These are phyloP conservation scores for Troilus luridus DNA, from an alignment of 2,888 invertebrate genomes.

Conservation along the genomic window DNA sequence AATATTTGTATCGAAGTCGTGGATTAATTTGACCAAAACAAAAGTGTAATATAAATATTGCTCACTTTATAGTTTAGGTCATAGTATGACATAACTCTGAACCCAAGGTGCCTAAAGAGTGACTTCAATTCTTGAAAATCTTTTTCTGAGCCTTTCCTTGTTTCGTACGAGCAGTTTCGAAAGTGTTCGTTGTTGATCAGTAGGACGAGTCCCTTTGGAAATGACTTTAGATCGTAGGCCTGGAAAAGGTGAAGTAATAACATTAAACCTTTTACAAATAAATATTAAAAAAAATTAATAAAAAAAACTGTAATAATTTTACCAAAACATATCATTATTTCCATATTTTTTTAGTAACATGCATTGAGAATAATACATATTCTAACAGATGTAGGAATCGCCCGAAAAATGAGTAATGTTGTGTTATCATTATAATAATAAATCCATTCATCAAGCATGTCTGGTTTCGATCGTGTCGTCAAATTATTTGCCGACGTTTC, in stretches of 20 bases:
- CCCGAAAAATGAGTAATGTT: no score
- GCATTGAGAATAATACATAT: no score
- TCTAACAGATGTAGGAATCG: no score
- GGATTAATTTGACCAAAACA: neutral
- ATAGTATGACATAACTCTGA: constrained; percentile 4
- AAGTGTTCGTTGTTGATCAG: constrained; percentile 50
- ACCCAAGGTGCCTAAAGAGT: constrained; percentile 29
- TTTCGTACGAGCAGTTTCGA: neutral
- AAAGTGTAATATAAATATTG: neutral
- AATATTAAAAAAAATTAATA: no score
- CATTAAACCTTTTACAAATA: neutral
- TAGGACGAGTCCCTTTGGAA: constrained; percentile 45
- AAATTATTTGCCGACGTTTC: no score
- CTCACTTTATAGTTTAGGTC: constrained; percentile 12
- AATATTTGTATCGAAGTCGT: no score
- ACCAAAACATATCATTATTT: no score
- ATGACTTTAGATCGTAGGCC: constrained; percentile 41
- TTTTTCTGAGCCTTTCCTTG: neutral
- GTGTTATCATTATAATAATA: no score
- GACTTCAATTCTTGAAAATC: constrained; percentile 22
- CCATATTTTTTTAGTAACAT: no score
- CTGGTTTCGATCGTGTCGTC: no score
- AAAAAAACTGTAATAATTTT: no score
- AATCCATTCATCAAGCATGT: no score
- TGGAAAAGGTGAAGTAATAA: neutral